phyloP scores from a whole-genome alignment of 2,888 invertebrate species.

The Beris morrisii region DNA sequence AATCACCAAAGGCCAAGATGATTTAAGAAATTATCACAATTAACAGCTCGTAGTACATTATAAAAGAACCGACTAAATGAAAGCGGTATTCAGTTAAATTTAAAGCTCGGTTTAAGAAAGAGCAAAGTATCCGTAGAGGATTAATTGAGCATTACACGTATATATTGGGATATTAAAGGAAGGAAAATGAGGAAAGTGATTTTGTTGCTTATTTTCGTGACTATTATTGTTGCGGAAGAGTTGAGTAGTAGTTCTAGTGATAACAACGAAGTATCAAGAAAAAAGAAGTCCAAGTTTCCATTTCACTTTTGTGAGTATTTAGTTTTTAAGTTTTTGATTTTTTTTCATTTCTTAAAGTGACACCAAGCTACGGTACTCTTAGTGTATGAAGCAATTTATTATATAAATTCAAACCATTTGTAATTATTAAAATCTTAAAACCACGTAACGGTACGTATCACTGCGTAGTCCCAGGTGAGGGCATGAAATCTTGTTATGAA shows the following conservation, averaged over 20 bases:
- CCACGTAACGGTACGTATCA: no score
- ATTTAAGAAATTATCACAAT: constrained; percentile 10
- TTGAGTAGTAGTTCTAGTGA: constrained; percentile 8
- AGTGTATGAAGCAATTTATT: no score
- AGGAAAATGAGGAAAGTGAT: constrained; percentile 31
- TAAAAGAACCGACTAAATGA: constrained; percentile 17
- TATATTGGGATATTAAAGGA: no score
- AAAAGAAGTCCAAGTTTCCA: constrained; percentile 30
- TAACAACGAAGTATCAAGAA: constrained; percentile 22
- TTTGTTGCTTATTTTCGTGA: constrained; percentile 24
- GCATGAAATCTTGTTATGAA: no score
- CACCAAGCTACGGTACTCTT: no score
- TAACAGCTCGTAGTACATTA: constrained; percentile 11
- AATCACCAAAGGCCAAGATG: neutral
- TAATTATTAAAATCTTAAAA: no score
- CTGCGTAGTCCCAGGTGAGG: no score
- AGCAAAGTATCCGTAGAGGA: neutral
- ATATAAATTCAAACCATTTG: no score
- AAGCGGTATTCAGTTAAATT: constrained; percentile 16
- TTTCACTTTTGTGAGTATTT: constrained; percentile 33
- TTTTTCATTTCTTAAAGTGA: no score
- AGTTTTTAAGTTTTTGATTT: neutral
- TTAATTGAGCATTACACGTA: neutral
- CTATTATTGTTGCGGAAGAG: constrained; percentile 27
- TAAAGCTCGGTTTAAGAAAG: neutral